Evolutionary conservation across 2,888 invertebrate genomes (phyloP).

Genomic region (Hermodice carunculata): DNA sequence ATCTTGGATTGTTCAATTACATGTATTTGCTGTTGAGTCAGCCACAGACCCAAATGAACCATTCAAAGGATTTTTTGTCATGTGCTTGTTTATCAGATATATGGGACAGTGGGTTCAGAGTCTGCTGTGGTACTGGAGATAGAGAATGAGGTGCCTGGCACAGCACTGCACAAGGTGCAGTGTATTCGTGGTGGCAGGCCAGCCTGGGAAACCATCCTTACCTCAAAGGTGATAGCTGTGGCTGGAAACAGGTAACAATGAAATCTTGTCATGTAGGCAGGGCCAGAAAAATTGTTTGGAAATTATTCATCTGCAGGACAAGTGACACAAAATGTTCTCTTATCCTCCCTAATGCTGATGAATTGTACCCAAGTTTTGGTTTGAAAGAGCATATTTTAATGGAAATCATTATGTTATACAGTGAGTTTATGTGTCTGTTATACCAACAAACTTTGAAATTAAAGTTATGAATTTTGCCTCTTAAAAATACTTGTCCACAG

Average conservation of each 20-base stretch:
- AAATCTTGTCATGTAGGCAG: background rate
- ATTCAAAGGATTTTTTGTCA: no score
- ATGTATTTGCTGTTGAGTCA: no score
- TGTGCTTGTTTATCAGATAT: conserved; percentile 38
- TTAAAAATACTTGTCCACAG: no score
- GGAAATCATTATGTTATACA: background rate
- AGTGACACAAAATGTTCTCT: no score
- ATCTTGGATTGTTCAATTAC: no score
- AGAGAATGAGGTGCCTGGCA: conserved; percentile 57
- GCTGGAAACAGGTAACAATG: conserved; percentile 58
- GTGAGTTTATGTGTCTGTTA: background rate
- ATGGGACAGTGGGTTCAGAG: conserved; percentile 40
- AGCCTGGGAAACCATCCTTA: conserved; percentile 63
- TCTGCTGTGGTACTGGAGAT: conserved; percentile 48
- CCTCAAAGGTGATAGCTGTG: conserved; percentile 53
- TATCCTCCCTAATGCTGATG: no score
- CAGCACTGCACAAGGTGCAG: conserved; percentile 54
- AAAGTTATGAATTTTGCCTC: no score
- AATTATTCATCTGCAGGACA: no score
- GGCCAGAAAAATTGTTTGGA: background rate
- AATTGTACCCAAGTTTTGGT: background rate
- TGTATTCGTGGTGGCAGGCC: conserved; percentile 48
- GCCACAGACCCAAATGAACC: background rate
- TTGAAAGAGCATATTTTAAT: background rate
- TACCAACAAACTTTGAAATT: no score